Percentiles rank a stretch among this genome's conserved stretches.
Evolutionary conservation across 2,888 invertebrate species (phyloP).

Genomic region (Tolmerus cingulatus): DNA sequence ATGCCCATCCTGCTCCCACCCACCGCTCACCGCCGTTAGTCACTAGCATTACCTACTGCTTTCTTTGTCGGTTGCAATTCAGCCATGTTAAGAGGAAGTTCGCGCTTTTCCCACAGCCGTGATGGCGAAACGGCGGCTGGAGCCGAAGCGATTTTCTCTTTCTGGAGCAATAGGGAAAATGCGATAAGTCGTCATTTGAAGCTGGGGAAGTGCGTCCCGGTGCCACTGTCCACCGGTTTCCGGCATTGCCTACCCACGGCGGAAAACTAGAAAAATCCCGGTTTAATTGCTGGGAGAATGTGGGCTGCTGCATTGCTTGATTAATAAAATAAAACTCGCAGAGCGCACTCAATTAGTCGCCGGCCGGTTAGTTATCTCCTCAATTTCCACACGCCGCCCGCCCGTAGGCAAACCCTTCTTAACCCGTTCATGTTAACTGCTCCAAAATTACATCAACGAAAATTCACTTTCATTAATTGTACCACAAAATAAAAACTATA

Average conservation of each 20-base stretch:
- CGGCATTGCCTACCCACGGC: background rate
- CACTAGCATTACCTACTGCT: background rate
- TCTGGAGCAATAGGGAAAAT: background rate
- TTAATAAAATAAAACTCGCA: background rate
- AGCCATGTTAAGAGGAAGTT: background rate
- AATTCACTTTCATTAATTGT: too few relatives aligned
- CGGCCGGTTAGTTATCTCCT: background rate
- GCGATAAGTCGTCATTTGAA: background rate
- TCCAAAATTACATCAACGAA: too few relatives aligned
- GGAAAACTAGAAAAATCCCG: background rate
- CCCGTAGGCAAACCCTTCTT: too few relatives aligned
- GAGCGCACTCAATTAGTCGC: background rate
- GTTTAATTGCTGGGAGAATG: background rate
- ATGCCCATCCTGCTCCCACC: background rate
- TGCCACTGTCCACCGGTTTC: background rate
- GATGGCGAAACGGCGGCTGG: background rate
- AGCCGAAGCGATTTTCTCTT: background rate
- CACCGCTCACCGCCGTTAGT: background rate
- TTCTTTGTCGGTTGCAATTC: background rate
- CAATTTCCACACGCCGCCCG: background rate
- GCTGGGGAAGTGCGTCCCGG: background rate
- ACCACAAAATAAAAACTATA: too few relatives aligned
- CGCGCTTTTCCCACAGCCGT: background rate
- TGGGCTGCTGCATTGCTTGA: background rate
- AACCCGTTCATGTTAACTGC: too few relatives aligned